A percentile compares a stretch with the other conserved stretches of the same genome.
These are phyloP conservation scores for Pimephales promelas DNA, from an alignment of 2,113 vertebrate species.

Conservation along the genomic window DNA sequence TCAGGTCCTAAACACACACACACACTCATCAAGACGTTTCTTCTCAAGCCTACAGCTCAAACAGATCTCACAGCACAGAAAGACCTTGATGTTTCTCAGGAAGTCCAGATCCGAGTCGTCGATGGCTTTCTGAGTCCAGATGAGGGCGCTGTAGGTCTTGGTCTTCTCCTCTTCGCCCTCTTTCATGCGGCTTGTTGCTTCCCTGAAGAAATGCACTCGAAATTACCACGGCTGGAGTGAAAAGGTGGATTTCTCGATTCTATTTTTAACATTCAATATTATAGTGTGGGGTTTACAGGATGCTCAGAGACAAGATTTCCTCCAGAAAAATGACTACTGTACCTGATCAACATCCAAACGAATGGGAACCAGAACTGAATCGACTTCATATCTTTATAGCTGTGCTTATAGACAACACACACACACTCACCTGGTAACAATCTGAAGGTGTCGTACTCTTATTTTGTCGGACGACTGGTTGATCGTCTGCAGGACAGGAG, in stretches of 20 bases:
- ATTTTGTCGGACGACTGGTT: slow-evolving; percentile 93
- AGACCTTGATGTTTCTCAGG: slow-evolving; percentile 85
- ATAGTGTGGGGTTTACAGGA: too few relatives aligned
- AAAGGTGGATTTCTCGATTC: too few relatives aligned
- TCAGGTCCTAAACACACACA: slow-evolving; percentile 80
- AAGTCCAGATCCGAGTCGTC: slow-evolving; percentile 81
- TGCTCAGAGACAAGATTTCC: too few relatives aligned
- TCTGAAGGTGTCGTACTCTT: slow-evolving; percentile 91
- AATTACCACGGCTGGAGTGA: too few relatives aligned
- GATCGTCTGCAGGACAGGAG: slow-evolving; percentile 78
- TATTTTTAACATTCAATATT: too few relatives aligned
- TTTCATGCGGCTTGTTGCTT: slow-evolving; percentile 93
- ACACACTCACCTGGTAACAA: slow-evolving; percentile 85
- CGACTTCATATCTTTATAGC: too few relatives aligned
- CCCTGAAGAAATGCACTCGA: slow-evolving; percentile 71
- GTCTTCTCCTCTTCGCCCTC: slow-evolving; percentile 97
- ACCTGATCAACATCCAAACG: too few relatives aligned
- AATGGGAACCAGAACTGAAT: too few relatives aligned
- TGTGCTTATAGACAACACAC: too few relatives aligned
- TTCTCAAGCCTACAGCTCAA: neutral
- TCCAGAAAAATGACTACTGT: too few relatives aligned
- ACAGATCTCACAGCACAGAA: neutral
- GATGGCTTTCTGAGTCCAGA: slow-evolving; percentile 89
- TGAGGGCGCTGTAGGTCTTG: slow-evolving; percentile 92
- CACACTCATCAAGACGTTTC: neutral